phyloP scores from a whole-genome alignment of 1,140 invertebrate species.

The Drosophila saltans region DNA sequence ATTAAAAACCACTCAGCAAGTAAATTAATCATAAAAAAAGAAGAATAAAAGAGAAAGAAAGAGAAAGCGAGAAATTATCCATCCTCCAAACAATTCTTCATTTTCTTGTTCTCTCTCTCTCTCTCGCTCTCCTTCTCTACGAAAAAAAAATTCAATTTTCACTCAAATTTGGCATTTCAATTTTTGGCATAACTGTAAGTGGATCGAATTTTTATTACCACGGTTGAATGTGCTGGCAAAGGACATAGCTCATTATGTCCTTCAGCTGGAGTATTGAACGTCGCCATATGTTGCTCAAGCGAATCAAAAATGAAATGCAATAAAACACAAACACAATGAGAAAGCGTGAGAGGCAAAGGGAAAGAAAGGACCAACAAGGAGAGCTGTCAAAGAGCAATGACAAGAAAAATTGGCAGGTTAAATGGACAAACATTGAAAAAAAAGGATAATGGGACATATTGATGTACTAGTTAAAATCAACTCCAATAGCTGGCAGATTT shows the following conservation, averaged over 20 bases:
- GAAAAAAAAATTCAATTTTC: conserved; percentile 64
- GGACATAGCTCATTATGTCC: conserved; percentile 49
- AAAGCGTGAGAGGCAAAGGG: not conserved
- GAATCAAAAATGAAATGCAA: conserved; percentile 75
- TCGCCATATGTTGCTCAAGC: conserved; percentile 40
- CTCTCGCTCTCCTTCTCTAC: conserved; percentile 3
- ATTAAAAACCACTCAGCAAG: conserved; percentile 81
- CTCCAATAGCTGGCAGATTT: conserved; percentile 32
- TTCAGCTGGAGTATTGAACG: conserved; percentile 18
- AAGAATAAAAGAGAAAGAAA: conserved; percentile 27
- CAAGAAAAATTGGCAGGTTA: not conserved
- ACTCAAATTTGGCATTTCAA: conserved; percentile 39
- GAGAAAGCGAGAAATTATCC: conserved; percentile 34
- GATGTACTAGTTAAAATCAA: conserved; percentile 30
- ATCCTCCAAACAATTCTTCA: not conserved
- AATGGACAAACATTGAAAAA: not conserved
- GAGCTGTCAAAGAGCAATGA: conserved; percentile 37
- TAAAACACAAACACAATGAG: conserved; percentile 51
- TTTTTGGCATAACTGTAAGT: conserved; percentile 22
- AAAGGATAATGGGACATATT: conserved; percentile 23
- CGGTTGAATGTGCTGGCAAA: conserved; percentile 10
- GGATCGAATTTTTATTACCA: conserved; percentile 59
- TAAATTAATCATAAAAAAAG: conserved; percentile 78
- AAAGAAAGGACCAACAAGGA: not conserved
- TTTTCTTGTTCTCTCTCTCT: conserved; percentile 2